Evolutionary conservation across 2,113 vertebrate species (phyloP).

Genomic region (Orycteropus afer): DNA sequence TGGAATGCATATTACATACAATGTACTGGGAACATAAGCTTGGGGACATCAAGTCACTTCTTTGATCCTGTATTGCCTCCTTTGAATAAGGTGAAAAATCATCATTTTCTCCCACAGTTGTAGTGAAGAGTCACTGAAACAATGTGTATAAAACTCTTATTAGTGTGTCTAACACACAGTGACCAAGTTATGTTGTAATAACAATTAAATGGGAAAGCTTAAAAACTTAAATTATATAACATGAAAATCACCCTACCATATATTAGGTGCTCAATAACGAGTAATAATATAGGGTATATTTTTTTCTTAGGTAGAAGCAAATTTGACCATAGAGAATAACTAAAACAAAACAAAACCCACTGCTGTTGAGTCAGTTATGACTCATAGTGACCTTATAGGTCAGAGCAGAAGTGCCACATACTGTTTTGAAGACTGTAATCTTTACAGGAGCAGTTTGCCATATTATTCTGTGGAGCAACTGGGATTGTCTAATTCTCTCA

Average conservation of each 20-base stretch:
- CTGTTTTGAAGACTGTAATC: too few species aligned
- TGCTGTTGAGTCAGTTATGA: too few species aligned
- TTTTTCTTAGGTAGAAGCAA: not conserved
- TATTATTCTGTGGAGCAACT: too few species aligned
- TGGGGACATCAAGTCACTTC: not conserved
- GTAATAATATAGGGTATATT: not conserved
- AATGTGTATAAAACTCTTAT: not conserved
- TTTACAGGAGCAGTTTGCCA: too few species aligned
- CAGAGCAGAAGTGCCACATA: too few species aligned
- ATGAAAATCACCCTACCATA: not conserved
- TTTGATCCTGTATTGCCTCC: not conserved
- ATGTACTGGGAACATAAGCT: not conserved
- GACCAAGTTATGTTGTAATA: not conserved
- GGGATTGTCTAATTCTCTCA: not conserved
- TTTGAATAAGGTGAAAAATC: not conserved
- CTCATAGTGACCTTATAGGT: too few species aligned
- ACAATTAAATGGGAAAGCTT: not conserved
- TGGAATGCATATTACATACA: not conserved
- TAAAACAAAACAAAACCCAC: too few species aligned
- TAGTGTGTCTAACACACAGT: not conserved
- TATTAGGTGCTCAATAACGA: not conserved
- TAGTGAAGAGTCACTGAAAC: not conserved
- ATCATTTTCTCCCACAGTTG: not conserved
- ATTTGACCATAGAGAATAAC: not conserved
- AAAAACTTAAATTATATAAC: conserved; percentile 9